Base-by-base conservation (phyloP, 2,113 vertebrate genomes). In the Perca schrenkii region DNA sequence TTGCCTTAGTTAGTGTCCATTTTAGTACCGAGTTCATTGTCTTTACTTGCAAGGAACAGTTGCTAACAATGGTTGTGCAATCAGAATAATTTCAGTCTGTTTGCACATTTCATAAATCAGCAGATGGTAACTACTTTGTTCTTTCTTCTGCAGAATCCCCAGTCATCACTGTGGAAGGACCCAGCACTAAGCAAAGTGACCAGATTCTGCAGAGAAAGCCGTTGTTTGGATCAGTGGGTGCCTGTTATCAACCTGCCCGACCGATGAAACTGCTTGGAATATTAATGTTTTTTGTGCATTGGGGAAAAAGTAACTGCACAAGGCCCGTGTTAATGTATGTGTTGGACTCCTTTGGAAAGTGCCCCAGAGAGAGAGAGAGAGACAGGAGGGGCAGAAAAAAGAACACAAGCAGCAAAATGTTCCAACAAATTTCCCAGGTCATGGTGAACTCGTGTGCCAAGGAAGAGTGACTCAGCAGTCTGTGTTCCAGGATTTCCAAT, bases 191-290 rank as follows among this genome's bases (percentile, higher is more conserved):
- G 96, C 88, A 96, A 98, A 93, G 96, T 99, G 53, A 97, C 97
- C 91, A 93, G 96, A 47, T 99, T 99, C 94, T 99, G 98, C 95
- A 96, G 96, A 88, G 97, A 99, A 94, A 97, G 97, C 74, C 97
- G 98, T n/a, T 97, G 96, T 84, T 88, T 96, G 96, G 97, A 99
- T 80, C 98, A 99, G 94, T 99, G 98, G 98, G 98, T 98, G 62
- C 98, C 98, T 0, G 95, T 98, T 53, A 97, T 99, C 74, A 97
- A 98, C 92, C 96, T 99, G 11, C 98, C 98, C 0, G 97, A 99
- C 85, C 96, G 98, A 93, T 99, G 97, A 99, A 84, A 28, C 50
- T 71, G 16, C 47, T 8, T 67, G 77, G 81, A 87, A 60, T 79
- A 74, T 85, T 4, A 22, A 68, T 72, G 67, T 84, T 31, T 49